Evolutionary conservation across 2,888 invertebrate species (phyloP), one percentile per base, ranked within the genome.

Genomic region (Sussaba pulchella): DNA sequence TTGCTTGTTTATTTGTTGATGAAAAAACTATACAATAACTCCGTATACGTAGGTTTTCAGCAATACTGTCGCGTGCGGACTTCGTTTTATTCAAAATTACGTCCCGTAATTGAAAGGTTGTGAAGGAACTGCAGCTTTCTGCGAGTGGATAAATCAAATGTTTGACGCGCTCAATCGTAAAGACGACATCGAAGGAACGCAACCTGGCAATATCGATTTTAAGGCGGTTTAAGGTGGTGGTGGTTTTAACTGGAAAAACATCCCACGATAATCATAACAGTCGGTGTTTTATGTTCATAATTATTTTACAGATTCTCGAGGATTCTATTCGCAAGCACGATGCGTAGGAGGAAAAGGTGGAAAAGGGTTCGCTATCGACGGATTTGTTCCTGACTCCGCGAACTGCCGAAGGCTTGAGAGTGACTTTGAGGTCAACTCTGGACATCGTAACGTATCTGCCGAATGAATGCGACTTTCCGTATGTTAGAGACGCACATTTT

Each of bases 361-460:
- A 73, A 47, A 64, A 71, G 4, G 63, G 66, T 1, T 14, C 31
- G n/a, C 10, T 83, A 21, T 74, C 78, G 10, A 78, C 69, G 41
- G 52, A 78, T 17, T 36, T 72, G 1, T 80, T 78, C 59, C 47
- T 82, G 12, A 82, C 81, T 0, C 43, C 66, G 31, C 81, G 78
- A 61, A 83, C 77, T 1, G 76, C 76, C 12, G 63, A 76, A 47
- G 82, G 78, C 14, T 52, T 81, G 1, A 59, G 72, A 39, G 77
- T 79, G 0, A 79, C 77, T n/a, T 54, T 83, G n/a, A 52, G 63
- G n/a, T 83, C 81, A n/a, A 79, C 73, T n/a, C 54, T 81, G 17
- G 79, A 74, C 41, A 39, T 79, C 0, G 43, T 66, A 0, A 59
- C 31, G 31, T 71, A 75, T 43, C 61, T 76, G 1, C 63, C 74